Base-by-base conservation (phyloP, 2,797 vertebrate genomes). In the Euphonia xanthogaster region DNA sequence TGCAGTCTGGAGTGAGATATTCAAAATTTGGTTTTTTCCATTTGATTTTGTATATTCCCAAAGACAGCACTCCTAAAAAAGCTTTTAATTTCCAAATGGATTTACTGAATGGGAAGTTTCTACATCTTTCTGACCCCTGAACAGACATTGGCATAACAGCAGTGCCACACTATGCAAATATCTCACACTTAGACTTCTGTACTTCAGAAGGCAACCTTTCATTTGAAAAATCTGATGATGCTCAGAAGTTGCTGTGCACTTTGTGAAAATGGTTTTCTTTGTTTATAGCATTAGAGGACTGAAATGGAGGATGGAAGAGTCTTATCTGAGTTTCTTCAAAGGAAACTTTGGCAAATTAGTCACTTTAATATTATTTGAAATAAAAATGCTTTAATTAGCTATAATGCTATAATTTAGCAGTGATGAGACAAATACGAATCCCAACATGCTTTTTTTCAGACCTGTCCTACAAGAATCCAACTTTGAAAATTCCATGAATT, bases 281-380 rank as follows among this genome's bases (percentile, higher is more conserved):
- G 14, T 24, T 86, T 91, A 71, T 12, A 77, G 27, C 16, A 66
- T 18, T 63, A 27, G 58, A 86, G 21, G 25, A 82, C 17, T 80
- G 50, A 94, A 90, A 85, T 11, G 14, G 5, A 35, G 30, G 19
- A 76, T 73, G 24, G 24, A 88, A 75, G 44, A 88, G 54, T 85
- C 87, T 96, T 91, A 96, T 60, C 89, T 63, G 92, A 89, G 54
- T 75, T 96, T 63, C 77, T 93, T 86, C 57, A 58, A 28, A 58
- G 65, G 50, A 57, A 86, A 86, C 14, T 72, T 73, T 42, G 70
- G 58, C 27, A 90, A 87, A 77, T 7, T 30, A 19, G 55, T 51
- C 12, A 13, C 47, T 78, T 83, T 31, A 40, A 51, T 66, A 20
- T 47, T 76, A 62, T 31, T 14, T 35, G 12, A 79, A 82, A 76